Conservation (phyloP, 2,113 vertebrate genomes). For the human region DNA sequence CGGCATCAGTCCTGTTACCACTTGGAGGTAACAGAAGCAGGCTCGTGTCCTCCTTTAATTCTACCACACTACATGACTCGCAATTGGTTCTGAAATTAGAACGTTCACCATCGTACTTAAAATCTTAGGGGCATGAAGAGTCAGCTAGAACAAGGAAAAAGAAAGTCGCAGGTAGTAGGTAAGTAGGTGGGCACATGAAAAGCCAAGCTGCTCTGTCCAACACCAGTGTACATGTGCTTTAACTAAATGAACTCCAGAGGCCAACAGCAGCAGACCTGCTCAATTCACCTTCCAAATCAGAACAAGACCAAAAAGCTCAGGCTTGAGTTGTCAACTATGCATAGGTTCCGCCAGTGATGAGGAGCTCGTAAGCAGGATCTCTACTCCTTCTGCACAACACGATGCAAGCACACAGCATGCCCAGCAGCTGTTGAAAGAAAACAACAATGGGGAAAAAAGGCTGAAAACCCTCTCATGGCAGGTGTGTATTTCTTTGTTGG, state of each 20-base stretch:
- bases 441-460: slow-evolving; percentile 29
- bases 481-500: not conserved
- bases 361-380: slow-evolving; percentile 95
- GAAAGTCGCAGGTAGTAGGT: not conserved
- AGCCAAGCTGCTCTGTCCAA: slow-evolving; percentile 81
- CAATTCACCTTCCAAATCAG: slow-evolving; percentile 73
- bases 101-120: slow-evolving; percentile 73
- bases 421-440: slow-evolving; percentile 88
- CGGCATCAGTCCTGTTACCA: slow-evolving; percentile 63
- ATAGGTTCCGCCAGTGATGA: slow-evolving; percentile 92
- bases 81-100: slow-evolving; percentile 77
- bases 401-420: slow-evolving; percentile 95
- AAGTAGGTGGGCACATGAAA: slow-evolving; percentile 66
- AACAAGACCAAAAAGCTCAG: slow-evolving; percentile 73
- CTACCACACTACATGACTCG: slow-evolving; percentile 64
- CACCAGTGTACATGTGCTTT: slow-evolving; percentile 85
- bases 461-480: not conserved
- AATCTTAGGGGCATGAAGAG: slow-evolving; percentile 64
- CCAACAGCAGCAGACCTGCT: slow-evolving; percentile 74
- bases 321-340: slow-evolving; percentile 83
- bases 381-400: slow-evolving; percentile 93
- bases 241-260: slow-evolving; percentile 81
- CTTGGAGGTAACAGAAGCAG: slow-evolving; percentile 67
- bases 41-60: slow-evolving; percentile 55
- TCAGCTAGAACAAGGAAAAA: slow-evolving; percentile 16